Base-by-base conservation (phyloP, 1,140 invertebrate genomes). In the Drosophila micromelanica region DNA sequence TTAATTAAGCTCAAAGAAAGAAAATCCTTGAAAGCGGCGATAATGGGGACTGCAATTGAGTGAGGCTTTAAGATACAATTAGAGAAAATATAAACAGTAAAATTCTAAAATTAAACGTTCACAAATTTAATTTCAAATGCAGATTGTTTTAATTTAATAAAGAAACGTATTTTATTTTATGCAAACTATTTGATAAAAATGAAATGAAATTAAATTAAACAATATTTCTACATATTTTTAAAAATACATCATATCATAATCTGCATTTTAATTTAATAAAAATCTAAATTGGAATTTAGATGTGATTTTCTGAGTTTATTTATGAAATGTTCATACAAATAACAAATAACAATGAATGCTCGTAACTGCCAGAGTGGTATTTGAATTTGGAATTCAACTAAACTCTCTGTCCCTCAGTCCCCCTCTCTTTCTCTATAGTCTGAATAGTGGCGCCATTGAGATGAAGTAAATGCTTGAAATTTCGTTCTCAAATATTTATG, bases 401-500 rank as follows among this genome's bases (percentile, higher is more conserved):
- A 9, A 8, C 5, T 46, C 17, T 20, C 17, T 32, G 13, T 51
- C 27, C 13, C 48, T 51, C 27, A 3, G 23, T 23, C 46, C 12
- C 8, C 3, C 32, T 23, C 17, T 43, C 32, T 3, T 20, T 11
- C 27, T 56, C 12, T 40, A 6, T 27, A 40, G n/a, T n/a, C 52
- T 49, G 38, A 43, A 60, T 60, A 27, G 46, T 60, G 65, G 56
- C 65, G 65, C 55, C 65, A 60, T 13, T 38, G 45, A 35, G 4
- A 27, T 30, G n/a, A 13, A 20, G 56, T 32, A 68, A 60, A 55
- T 37, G 43, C 54, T 9, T 48, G 49, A 13, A 49, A 17, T 54
- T 27, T 51, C 7, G 38, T 7, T 69, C 11, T 49, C 20, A 68
- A 43, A 51, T 65, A 76, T 78, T 82, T 82, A 76, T 79, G 67